Percentiles rank a stretch among this genome's conserved stretches.
Conservation (phyloP, 53 echinoderm and acorn worm genomes). For the Crossaster papposus region DNA sequence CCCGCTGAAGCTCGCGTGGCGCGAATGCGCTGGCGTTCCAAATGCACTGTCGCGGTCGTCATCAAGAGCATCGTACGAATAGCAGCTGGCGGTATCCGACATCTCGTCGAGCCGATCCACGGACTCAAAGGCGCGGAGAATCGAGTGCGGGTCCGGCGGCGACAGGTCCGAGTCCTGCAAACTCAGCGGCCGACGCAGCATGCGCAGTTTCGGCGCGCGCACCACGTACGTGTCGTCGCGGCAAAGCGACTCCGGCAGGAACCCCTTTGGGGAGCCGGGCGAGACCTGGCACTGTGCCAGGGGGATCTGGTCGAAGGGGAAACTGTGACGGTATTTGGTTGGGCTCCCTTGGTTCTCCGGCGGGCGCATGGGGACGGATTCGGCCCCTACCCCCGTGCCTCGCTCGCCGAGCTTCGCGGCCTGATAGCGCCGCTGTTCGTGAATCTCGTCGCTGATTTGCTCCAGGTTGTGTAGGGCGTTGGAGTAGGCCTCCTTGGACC, state of each 20-base stretch:
- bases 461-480: slow-evolving; percentile 88
- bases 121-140: slow-evolving; percentile 69
- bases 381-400: slow-evolving; percentile 87
- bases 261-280: slow-evolving; percentile 51
- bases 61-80: slow-evolving; percentile 25
- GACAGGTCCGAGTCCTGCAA: slow-evolving; percentile 47
- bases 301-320: slow-evolving; percentile 33
- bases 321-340: slow-evolving; percentile 24
- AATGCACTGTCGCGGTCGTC: slow-evolving; percentile 31
- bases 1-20: not conserved
- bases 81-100: slow-evolving; percentile 81
- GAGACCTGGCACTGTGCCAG: slow-evolving; percentile 37
- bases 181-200: slow-evolving; percentile 56
- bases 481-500: slow-evolving; percentile 82
- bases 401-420: slow-evolving; percentile 74
- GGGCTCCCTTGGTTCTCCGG: slow-evolving; percentile 15
- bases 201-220: slow-evolving; percentile 53
- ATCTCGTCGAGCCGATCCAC: slow-evolving; percentile 87
- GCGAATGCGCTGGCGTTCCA: slow-evolving; percentile 16
- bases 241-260: slow-evolving; percentile 46
- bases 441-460: slow-evolving; percentile 90
- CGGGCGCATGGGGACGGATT: slow-evolving; percentile 50
- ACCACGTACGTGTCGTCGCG: slow-evolving; percentile 65
- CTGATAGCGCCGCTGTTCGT: slow-evolving; percentile 73
- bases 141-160: slow-evolving; percentile 73